A percentile compares a stretch with the other conserved stretches of the same genome.
phyloP scores from a whole-genome alignment of 2,113 vertebrate genomes.

The Acanthisitta chloris region DNA sequence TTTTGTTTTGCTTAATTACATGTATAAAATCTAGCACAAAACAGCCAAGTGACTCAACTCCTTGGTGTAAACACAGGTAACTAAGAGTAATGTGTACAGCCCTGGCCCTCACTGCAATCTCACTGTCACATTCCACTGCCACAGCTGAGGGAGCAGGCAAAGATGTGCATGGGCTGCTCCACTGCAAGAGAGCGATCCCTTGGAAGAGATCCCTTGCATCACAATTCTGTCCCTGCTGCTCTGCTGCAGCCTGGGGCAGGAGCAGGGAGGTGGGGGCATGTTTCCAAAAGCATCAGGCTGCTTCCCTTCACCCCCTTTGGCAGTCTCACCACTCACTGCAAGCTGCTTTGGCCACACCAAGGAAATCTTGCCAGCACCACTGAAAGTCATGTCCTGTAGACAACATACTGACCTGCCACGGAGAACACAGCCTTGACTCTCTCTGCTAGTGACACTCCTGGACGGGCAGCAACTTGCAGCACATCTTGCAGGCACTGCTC shows the following conservation, averaged over 20 bases:
- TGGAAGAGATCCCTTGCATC: not conserved
- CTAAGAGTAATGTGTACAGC: not conserved
- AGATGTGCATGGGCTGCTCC: fast-evolving
- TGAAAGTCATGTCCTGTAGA: not conserved
- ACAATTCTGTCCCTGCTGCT: not conserved
- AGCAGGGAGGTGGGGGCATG: not conserved
- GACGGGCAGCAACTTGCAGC: not conserved
- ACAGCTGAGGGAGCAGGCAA: not conserved
- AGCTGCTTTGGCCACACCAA: not conserved
- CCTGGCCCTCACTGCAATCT: not conserved
- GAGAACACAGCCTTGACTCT: not conserved
- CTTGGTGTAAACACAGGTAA: not conserved
- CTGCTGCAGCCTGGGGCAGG: fast-evolving
- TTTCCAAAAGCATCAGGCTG: not conserved
- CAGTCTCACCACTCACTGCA: not conserved
- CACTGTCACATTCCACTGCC: not conserved
- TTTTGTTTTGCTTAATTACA: not conserved
- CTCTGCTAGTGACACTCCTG: not conserved
- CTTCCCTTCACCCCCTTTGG: not conserved
- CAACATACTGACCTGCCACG: not conserved
- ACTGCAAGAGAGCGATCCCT: not conserved
- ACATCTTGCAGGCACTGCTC: not conserved
- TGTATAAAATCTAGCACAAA: not conserved
- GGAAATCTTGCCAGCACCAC: not conserved
- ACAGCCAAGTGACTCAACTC: not conserved